A percentile compares a stretch with the other conserved stretches of the same genome.
These are phyloP conservation scores for Saiga tatarica DNA, from an alignment of 2,113 vertebrate genomes.

Conservation along the genomic window DNA sequence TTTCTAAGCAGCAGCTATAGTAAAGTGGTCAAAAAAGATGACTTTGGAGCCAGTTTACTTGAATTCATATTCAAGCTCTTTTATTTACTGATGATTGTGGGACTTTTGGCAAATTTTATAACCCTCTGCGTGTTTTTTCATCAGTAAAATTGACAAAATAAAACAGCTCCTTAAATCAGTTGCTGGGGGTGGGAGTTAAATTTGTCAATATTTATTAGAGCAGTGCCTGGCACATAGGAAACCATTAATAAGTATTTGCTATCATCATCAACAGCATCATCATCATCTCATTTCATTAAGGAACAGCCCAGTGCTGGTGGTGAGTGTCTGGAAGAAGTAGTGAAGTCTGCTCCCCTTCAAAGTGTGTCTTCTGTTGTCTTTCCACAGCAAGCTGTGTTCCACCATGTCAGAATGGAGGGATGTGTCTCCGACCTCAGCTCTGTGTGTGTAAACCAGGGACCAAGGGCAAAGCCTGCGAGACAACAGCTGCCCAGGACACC, in stretches of 20 bases:
- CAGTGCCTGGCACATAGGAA: neutral
- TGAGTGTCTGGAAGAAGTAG: neutral
- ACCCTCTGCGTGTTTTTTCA: neutral
- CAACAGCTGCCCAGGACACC: slow-evolving; percentile 81
- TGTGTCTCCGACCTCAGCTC: slow-evolving; percentile 95
- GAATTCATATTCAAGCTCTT: neutral
- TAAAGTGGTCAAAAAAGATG: neutral
- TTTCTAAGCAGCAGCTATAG: neutral
- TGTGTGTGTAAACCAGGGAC: slow-evolving; percentile 96
- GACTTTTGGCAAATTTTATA: neutral
- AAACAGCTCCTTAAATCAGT: neutral
- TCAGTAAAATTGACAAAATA: neutral
- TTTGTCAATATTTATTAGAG: neutral
- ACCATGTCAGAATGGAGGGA: slow-evolving; percentile 95
- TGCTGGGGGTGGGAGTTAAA: neutral
- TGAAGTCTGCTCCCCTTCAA: neutral
- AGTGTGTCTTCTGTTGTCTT: slow-evolving; percentile 24
- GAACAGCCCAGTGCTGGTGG: neutral
- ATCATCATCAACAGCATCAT: neutral
- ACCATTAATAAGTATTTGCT: neutral
- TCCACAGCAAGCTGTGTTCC: slow-evolving; percentile 93
- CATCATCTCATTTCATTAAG: neutral
- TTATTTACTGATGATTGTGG: neutral
- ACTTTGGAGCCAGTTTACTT: neutral
- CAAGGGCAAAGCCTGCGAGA: slow-evolving; percentile 92